Percentiles rank a stretch among this genome's conserved stretches.
phyloP scores from a whole-genome alignment of 2,113 vertebrate species.

The Phycodurus eques region DNA sequence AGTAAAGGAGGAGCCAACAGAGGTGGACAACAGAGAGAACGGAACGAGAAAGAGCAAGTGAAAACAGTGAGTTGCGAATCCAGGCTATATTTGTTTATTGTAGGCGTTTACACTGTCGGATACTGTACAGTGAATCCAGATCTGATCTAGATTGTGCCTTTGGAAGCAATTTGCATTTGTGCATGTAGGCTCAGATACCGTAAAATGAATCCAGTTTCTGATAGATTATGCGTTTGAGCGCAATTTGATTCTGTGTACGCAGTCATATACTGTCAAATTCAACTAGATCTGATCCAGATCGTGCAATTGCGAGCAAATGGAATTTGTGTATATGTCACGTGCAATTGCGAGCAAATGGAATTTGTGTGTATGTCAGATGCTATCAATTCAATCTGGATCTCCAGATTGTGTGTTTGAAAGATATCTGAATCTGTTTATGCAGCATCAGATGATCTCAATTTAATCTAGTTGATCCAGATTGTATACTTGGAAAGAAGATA shows the following conservation, averaged over 20 bases:
- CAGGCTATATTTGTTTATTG: not conserved
- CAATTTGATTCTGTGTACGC: too few species aligned
- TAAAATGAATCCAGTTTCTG: not conserved
- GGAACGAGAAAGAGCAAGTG: slow-evolving; percentile 15
- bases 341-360: too few species aligned
- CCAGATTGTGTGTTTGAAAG: too few species aligned
- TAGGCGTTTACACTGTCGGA: not conserved
- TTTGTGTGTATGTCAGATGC: too few species aligned
- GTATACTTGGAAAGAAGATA: too few species aligned
- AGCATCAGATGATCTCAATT: not conserved
- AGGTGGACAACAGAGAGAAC: slow-evolving; percentile 34
- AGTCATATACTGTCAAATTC: too few species aligned
- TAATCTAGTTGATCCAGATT: too few species aligned
- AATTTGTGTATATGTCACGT: too few species aligned
- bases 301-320: too few species aligned
- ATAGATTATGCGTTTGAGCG: too few species aligned
- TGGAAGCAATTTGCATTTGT: not conserved
- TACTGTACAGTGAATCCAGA: not conserved
- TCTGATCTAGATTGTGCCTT: not conserved
- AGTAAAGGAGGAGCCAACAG: slow-evolving; percentile 64
- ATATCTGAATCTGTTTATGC: not conserved
- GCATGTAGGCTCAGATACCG: not conserved
- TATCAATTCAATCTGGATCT: too few species aligned
- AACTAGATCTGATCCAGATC: too few species aligned
- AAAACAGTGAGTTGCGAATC: slow-evolving; percentile 50